Conservation (phyloP, 1,140 invertebrate genomes). For the Orius laevigatus region DNA sequence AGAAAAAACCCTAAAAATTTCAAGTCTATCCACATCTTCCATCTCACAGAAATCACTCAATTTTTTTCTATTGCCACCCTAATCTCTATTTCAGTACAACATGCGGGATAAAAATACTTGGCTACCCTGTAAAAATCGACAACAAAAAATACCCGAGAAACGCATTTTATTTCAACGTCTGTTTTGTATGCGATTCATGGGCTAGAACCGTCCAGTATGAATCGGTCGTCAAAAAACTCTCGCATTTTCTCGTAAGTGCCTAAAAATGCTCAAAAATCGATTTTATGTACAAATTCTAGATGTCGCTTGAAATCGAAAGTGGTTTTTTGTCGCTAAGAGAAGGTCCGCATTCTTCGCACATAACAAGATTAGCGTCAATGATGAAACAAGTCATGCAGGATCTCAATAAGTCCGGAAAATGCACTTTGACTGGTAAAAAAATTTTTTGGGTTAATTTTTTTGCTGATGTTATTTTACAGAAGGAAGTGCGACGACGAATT, state of each 20-base stretch:
- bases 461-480: conserved; percentile 29
- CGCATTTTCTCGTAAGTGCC: conserved; percentile 61
- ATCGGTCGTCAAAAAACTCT: conserved; percentile 79
- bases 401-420: conserved; percentile 61
- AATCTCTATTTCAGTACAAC: conserved; percentile 42
- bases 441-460: conserved; percentile 6
- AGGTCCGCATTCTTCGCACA: conserved; percentile 30
- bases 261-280: neutral
- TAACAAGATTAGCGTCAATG: conserved; percentile 46
- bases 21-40: conserved; percentile 2
- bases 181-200: conserved; percentile 82
- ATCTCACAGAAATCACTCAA: too few relatives aligned
- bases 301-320: conserved; percentile 65
- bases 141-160: conserved; percentile 84
- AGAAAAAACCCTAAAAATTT: neutral
- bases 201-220: conserved; percentile 83
- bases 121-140: conserved; percentile 81
- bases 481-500: conserved; percentile 59
- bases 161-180: conserved; percentile 87
- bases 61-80: neutral
- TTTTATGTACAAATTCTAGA: conserved; percentile 29
- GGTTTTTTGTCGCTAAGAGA: conserved; percentile 54
- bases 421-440: conserved; percentile 51
- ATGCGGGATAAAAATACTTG: conserved; percentile 73
- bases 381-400: conserved; percentile 59